phyloP scores from a whole-genome alignment of 2,113 vertebrate genomes.

The Nibea coibor region DNA sequence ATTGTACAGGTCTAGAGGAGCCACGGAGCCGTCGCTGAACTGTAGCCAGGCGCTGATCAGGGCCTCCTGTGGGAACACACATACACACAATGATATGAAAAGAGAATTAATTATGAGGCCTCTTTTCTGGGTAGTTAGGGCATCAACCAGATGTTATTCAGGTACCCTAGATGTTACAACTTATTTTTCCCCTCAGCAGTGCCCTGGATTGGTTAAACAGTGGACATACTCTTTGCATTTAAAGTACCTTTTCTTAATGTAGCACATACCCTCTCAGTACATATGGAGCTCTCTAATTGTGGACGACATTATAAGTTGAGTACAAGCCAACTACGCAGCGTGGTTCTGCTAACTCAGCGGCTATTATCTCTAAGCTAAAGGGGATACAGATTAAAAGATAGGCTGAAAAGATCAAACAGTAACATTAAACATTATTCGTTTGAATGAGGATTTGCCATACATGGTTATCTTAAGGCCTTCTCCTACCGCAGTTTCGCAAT shows the following conservation, averaged over 20 bases:
- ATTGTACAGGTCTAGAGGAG: conserved; percentile 94
- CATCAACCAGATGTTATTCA: background rate
- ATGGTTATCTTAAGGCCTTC: conserved; percentile 56
- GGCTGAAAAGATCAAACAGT: conserved; percentile 61
- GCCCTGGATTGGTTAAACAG: conserved; percentile 12
- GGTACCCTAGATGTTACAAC: background rate
- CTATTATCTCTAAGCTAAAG: conserved; percentile 23
- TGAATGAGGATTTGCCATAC: conserved; percentile 66
- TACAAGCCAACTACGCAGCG: background rate
- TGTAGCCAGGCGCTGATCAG: conserved; percentile 95
- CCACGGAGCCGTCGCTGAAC: conserved; percentile 94
- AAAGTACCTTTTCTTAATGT: background rate
- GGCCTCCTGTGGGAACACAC: conserved; percentile 87
- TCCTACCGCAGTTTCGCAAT: conserved; percentile 66
- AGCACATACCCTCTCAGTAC: background rate
- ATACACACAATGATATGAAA: conserved; percentile 9
- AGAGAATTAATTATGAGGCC: background rate
- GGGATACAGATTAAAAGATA: conserved; percentile 57
- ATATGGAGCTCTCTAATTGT: background rate
- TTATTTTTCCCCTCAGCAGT: no score
- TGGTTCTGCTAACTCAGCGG: conserved; percentile 34
- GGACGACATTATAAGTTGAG: background rate
- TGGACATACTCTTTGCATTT: conserved; percentile 4
- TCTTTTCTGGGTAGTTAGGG: no score
- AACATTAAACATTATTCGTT: conserved; percentile 65